phyloP scores from a whole-genome alignment of 2,888 invertebrate genomes.

The Mythimna lalbum region DNA sequence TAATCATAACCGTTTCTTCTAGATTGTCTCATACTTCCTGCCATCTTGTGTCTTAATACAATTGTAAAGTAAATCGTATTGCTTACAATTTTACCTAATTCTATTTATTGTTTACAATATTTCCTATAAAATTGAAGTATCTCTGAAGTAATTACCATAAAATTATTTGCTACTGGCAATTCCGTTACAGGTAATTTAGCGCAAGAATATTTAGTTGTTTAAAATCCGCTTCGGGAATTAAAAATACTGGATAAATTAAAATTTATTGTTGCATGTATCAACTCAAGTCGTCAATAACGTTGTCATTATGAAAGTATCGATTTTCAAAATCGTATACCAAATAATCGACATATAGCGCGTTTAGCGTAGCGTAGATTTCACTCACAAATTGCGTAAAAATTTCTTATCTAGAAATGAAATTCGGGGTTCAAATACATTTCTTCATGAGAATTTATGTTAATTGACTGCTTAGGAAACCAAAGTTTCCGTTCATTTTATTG shows the following conservation, averaged over 20 bases:
- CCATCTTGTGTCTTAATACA: constrained; percentile 51
- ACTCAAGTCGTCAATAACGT: constrained; percentile 23
- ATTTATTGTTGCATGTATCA: constrained; percentile 33
- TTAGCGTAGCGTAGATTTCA: constrained; percentile 31
- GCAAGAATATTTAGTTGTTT: constrained; percentile 30
- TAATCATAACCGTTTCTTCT: constrained; percentile 53
- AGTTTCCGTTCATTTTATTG: constrained; percentile 67
- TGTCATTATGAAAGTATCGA: constrained; percentile 38
- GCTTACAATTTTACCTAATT: constrained; percentile 68
- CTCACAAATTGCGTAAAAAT: constrained; percentile 26
- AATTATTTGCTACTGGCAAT: constrained; percentile 59
- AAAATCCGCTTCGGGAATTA: constrained; percentile 44
- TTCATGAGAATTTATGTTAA: constrained; percentile 64
- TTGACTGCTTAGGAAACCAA: constrained; percentile 69
- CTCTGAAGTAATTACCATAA: constrained; percentile 52
- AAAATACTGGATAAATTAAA: constrained; percentile 57
- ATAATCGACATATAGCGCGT: constrained; percentile 26
- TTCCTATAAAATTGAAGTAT: constrained; percentile 56
- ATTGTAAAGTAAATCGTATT: constrained; percentile 65
- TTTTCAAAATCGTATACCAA: constrained; percentile 44
- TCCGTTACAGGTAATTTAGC: constrained; percentile 39
- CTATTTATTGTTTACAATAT: constrained; percentile 65
- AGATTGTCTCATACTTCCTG: constrained; percentile 47
- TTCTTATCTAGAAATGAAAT: constrained; percentile 55
- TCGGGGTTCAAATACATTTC: constrained; percentile 60